phyloP scores from a whole-genome alignment of 2,113 vertebrate species.

The Alouatta palliata region DNA sequence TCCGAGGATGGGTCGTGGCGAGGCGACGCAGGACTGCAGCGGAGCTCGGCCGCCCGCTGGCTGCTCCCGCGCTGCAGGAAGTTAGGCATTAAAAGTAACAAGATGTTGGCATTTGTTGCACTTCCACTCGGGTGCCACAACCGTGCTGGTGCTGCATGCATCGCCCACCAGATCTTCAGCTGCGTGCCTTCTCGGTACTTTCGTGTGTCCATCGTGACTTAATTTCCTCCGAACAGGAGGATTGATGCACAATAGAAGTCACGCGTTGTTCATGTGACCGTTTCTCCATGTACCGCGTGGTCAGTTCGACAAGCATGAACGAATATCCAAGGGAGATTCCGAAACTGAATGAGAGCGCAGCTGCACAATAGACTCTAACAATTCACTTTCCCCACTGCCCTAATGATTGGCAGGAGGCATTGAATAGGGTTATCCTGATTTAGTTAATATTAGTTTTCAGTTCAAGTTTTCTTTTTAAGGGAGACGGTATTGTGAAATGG shows the following conservation, averaged over 20 bases:
- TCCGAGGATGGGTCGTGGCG: background rate
- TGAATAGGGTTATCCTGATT: background rate
- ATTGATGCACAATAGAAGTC: slow-evolving; percentile 21
- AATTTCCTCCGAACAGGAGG: background rate
- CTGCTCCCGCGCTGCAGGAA: background rate
- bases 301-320: background rate
- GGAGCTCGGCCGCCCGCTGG: background rate
- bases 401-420: background rate
- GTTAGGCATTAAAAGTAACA: background rate
- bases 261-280: slow-evolving; percentile 56
- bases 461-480: background rate
- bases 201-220: background rate
- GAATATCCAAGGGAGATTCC: background rate
- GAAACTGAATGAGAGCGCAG: background rate
- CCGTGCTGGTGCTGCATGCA: background rate
- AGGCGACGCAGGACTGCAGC: background rate
- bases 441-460: background rate
- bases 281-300: background rate
- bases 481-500: background rate
- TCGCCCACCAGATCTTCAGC: background rate
- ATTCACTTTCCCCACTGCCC: background rate
- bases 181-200: background rate
- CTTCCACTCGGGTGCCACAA: background rate
- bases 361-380: background rate
- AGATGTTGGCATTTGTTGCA: slow-evolving; percentile 16